Evolutionary conservation across 2,888 invertebrate species (phyloP).

Genomic region (Limnephilus lunatus): DNA sequence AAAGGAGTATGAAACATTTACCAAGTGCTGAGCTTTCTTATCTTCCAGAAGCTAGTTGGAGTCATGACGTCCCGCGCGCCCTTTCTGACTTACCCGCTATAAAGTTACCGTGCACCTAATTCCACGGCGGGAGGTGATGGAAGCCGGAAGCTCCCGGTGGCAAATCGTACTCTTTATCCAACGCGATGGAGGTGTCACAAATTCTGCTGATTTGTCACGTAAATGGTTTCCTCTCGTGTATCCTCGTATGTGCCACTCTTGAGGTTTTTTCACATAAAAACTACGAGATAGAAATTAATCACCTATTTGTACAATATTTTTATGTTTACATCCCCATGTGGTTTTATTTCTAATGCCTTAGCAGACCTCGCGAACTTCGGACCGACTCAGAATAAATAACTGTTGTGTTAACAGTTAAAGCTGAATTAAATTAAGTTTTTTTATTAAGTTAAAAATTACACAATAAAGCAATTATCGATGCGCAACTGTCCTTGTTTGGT

Average conservation of each 20-base stretch:
- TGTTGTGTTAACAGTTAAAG: too few species aligned
- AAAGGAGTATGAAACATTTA: not conserved
- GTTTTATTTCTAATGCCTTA: too few species aligned
- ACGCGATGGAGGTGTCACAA: slow-evolving; percentile 1
- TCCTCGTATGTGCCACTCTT: not conserved
- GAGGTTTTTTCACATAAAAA: not conserved
- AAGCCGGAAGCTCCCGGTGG: slow-evolving; percentile 49
- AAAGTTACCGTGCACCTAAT: slow-evolving; percentile 58
- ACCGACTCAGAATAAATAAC: too few species aligned
- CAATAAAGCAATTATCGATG: too few species aligned
- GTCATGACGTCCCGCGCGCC: slow-evolving; percentile 20
- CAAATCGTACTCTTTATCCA: slow-evolving; percentile 17
- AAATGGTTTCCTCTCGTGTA: not conserved
- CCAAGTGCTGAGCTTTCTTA: not conserved
- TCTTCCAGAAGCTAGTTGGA: not conserved
- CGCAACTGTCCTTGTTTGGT: too few species aligned
- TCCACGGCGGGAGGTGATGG: slow-evolving; percentile 53
- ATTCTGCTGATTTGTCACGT: not conserved
- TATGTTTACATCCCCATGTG: too few species aligned
- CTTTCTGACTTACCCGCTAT: slow-evolving; percentile 44
- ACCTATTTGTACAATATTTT: too few species aligned
- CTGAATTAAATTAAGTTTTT: too few species aligned
- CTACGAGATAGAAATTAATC: too few species aligned
- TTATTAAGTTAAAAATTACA: too few species aligned
- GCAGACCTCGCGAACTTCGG: too few species aligned